phyloP scores from a whole-genome alignment of 1,140 invertebrate genomes.

The Brachionus plicatilis region DNA sequence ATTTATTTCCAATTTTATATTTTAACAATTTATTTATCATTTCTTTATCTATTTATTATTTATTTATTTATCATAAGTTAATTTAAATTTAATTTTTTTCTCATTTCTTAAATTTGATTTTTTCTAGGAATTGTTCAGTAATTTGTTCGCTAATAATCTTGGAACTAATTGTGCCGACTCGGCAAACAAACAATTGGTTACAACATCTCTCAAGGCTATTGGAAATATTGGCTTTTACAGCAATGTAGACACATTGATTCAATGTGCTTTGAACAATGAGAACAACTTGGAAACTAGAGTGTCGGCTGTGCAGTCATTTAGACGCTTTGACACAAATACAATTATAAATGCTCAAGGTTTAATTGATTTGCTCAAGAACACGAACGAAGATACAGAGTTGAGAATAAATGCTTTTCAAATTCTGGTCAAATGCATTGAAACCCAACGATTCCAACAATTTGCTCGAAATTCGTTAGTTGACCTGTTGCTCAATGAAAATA shows the following conservation, averaged over 20 bases:
- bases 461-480: not conserved
- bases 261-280: not conserved
- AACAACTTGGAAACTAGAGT: constrained; percentile 14
- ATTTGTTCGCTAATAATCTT: not conserved
- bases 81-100: not conserved
- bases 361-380: not conserved
- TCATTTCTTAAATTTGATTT: not conserved
- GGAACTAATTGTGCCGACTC: constrained; percentile 14
- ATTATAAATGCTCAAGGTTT: not conserved
- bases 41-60: not conserved
- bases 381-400: constrained; percentile 31
- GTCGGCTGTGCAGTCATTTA: constrained; percentile 25
- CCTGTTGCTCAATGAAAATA: constrained; percentile 6
- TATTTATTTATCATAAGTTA: not conserved
- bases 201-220: constrained; percentile 4
- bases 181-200: not conserved
- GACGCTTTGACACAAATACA: not conserved
- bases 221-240: constrained; percentile 25
- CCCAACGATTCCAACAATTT: constrained; percentile 28
- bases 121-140: not conserved
- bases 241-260: not conserved
- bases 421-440: constrained; percentile 1
- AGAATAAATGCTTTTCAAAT: constrained; percentile 39
- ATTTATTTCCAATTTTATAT: not conserved
- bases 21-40: not conserved